phyloP scores from a whole-genome alignment of 2,113 vertebrate species.

The Coryphaenoides rupestris region DNA sequence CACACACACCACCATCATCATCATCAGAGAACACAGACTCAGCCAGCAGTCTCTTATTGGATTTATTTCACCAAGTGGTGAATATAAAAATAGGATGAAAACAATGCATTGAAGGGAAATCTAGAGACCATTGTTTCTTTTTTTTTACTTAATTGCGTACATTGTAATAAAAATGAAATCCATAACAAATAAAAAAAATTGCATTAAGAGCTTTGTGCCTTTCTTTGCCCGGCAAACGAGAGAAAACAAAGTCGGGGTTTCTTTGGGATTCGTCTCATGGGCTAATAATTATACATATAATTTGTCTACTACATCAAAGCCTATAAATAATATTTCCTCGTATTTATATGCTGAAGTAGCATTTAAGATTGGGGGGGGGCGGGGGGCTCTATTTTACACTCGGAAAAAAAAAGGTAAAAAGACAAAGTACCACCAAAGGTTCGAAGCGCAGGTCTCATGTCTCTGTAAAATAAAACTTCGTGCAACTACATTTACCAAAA shows the following conservation, averaged over 20 bases:
- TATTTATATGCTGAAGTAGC: conserved; percentile 86
- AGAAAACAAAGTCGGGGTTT: conserved; percentile 72
- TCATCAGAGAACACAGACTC: not conserved
- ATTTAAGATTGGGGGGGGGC: conserved; percentile 67
- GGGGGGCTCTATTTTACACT: conserved; percentile 65
- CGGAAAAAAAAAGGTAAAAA: conserved; percentile 60
- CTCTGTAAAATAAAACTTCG: conserved; percentile 73
- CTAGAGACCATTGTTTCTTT: conserved; percentile 64
- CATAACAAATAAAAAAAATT: conserved; percentile 70
- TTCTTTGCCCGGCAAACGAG: conserved; percentile 77
- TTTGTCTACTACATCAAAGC: conserved; percentile 75
- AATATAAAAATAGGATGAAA: conserved; percentile 81
- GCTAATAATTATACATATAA: conserved; percentile 76
- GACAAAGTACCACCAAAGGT: conserved; percentile 78
- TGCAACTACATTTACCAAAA: conserved; percentile 79
- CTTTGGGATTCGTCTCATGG: conserved; percentile 76
- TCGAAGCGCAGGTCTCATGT: conserved; percentile 73
- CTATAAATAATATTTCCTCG: conserved; percentile 83
- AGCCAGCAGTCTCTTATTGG: conserved; percentile 56
- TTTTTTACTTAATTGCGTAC: conserved; percentile 74
- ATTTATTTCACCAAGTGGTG: conserved; percentile 77
- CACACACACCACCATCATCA: conserved; percentile 7
- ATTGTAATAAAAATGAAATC: conserved; percentile 53
- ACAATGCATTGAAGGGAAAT: conserved; percentile 77
- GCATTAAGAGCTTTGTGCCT: conserved; percentile 80